Base-by-base conservation (phyloP, 2,797 vertebrate genomes). In the Neosilurus hyrtlii region DNA sequence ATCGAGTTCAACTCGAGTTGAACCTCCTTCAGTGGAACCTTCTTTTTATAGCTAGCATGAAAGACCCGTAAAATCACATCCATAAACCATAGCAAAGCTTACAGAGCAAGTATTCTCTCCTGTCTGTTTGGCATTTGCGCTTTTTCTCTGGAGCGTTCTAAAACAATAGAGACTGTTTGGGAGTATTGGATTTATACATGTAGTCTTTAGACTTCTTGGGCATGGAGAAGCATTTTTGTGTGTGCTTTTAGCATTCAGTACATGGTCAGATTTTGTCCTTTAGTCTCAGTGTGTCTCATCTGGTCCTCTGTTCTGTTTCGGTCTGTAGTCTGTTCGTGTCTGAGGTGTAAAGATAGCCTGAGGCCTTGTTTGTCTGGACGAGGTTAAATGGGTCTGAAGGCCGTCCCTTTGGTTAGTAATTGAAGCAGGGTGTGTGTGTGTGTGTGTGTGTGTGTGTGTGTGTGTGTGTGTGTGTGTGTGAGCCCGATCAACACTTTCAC, bases 381-480 rank as follows among this genome's bases (percentile, higher is more conserved):
- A 81, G 73, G 83, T 68, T 81, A 71, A 84, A 56, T 76, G 57
- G 83, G 79, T 75, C 80, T 63, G 79, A 81, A 81, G 79, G 54
- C 65, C 37, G 49, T 70, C 79, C 79, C 72, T 71, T 22, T 56
- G 72, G 63, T 81, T 76, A 30, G 68, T 35, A 62, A 81, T 37
- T 74, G 70, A 84, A 56, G 63, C 35, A 12, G 63, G 4, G 65
- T 11, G 63, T 10, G 24, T 24, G 70, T 24, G 70, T 14, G 65
- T 70, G 24, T 80, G 14, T 67, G 68, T 71, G 71, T 73, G 70
- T 14, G 65, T 70, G 24, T 80, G 14, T 67, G 68, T 71, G 71
- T 73, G 68, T 70, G 66, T 70, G 37, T 71, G 43, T 71, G 68
- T 72, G 70, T 52, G 14, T 54, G 49, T 72, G 49, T 26, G 22